Evolutionary conservation across 2,888 invertebrate genomes (phyloP), one percentile per base, ranked within the genome.

Genomic region (Emmelina monodactyla): DNA sequence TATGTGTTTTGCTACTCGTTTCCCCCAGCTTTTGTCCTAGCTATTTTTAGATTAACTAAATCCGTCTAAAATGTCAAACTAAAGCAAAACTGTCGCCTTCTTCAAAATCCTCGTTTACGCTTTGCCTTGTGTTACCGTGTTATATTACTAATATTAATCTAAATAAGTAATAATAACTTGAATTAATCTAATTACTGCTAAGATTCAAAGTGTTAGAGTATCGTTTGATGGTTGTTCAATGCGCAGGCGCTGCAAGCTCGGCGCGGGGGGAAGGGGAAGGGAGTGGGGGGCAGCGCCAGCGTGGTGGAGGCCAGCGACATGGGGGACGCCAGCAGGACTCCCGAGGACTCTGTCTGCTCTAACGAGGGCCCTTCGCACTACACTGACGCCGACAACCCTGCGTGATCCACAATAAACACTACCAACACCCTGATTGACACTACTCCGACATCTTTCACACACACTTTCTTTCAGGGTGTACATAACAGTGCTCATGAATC

Each of bases 281-380:
- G 75, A 65, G 63, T 66, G 63, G 80, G 59, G 10, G 65, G 67
- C 45, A 55, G 57, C 42, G 53, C 65, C 1, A 84, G 84, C 58
- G 86, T 80, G 46, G 81, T 83, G 45, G 88, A 88, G 62, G 83
- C 85, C 37, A 87, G 87, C 44, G 89, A 89, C 65, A 87, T 64
- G 1, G 75, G 87, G 12, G 92, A 92, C 70, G 88, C 88, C 34
- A 92, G 92, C 14, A 85, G 91, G 45, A 93, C 93, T 12, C 93
- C 93, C 9, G 94, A 94, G 67, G 94, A 94, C 71, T 93, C 93
- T 1, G 91, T 93, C 29, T 94, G 93, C 71, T 92, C 92, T 52
- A 88, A 85, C 46, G 94, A 94, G 70, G 94, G 92, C 2, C 89
- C 90, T 40, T 88, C 88, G 43, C 87, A 83, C 53, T 82, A 84